Conservation (phyloP, 2,797 vertebrate species). For the Tympanoctomys barrerae region DNA sequence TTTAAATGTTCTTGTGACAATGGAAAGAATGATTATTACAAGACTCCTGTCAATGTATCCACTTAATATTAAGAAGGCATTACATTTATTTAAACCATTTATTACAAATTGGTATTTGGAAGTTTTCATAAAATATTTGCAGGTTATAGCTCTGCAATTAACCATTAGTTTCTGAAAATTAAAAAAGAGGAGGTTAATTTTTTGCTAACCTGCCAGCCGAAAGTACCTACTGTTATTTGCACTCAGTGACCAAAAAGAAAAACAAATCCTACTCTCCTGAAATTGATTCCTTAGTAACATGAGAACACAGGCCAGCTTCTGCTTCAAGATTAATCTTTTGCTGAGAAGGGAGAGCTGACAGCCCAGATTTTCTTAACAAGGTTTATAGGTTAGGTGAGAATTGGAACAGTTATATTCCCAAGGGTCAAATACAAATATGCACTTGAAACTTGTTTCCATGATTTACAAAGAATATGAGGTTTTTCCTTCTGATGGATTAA, state of each 20-base stretch:
- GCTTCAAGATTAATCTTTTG: background rate
- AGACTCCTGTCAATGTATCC: background rate
- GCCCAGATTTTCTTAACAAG: background rate
- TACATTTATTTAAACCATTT: background rate
- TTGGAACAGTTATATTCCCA: background rate
- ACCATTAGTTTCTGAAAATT: conserved; percentile 7
- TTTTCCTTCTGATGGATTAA: background rate
- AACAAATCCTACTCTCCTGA: background rate
- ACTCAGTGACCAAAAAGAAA: background rate
- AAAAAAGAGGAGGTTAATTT: background rate
- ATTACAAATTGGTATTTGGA: background rate
- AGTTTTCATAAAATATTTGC: background rate
- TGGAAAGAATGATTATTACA: background rate
- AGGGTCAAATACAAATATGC: background rate
- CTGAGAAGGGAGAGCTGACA: conserved; percentile 3
- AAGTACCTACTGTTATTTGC: background rate
- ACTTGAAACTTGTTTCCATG: background rate
- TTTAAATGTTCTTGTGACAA: conserved; percentile 5
- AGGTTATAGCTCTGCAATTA: background rate
- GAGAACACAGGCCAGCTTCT: background rate
- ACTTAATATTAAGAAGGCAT: background rate
- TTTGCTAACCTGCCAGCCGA: background rate
- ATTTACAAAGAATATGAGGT: background rate
- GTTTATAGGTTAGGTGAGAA: conserved; percentile 9
- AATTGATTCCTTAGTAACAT: background rate